These are phyloP conservation scores for Dusona sp. DNA, from an alignment of 2,888 invertebrate genomes.

Conservation along the genomic window DNA sequence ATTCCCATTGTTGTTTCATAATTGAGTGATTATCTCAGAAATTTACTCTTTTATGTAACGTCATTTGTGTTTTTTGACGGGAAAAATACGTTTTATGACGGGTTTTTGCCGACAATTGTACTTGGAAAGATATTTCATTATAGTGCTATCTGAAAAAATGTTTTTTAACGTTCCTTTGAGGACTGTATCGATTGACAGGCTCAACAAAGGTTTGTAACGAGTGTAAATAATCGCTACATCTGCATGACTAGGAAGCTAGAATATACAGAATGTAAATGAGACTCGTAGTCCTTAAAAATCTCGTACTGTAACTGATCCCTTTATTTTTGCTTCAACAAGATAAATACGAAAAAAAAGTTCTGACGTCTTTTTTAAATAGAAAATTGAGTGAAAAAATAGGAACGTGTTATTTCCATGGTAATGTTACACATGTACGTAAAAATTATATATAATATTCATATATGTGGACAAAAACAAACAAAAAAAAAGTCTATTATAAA, in stretches of 20 bases:
- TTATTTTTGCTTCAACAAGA: neutral
- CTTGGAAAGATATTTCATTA: conserved; percentile 50
- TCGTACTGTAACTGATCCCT: no score
- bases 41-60: conserved; percentile 29
- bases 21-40: conserved; percentile 34
- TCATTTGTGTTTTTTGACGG: conserved; percentile 45
- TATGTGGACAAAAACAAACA: neutral
- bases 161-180: conserved; percentile 30
- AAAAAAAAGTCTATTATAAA: neutral
- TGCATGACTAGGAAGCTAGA: conserved; percentile 68
- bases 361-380: neutral
- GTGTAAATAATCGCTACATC: conserved; percentile 20
- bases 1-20: conserved; percentile 29
- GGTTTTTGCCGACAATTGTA: conserved; percentile 53
- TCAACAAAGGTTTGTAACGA: conserved; percentile 29
- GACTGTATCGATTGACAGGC: conserved; percentile 15
- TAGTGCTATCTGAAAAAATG: conserved; percentile 16
- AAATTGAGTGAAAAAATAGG: conserved; percentile 9
- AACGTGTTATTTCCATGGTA: conserved; percentile 7
- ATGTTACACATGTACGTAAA: no score
- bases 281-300: conserved; percentile 25
- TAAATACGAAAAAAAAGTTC: neutral
- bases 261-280: conserved; percentile 37
- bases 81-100: conserved; percentile 30
- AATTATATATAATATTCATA: neutral